Conservation (phyloP, 1,140 invertebrate species). For the Bemisia tabaci region DNA sequence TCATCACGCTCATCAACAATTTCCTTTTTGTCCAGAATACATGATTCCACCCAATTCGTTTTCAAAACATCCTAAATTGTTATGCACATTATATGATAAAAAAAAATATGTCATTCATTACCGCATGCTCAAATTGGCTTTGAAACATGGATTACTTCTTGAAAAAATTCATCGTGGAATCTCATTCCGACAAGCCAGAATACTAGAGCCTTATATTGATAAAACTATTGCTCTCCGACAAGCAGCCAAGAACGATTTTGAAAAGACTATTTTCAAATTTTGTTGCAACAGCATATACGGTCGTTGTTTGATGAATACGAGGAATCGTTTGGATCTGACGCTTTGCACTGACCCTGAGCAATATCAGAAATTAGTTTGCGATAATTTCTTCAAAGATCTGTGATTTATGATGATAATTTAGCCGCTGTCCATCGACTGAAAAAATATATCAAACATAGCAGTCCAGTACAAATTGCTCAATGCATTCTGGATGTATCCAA, state of each 20-base stretch:
- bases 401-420: neutral
- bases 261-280: constrained; percentile 34
- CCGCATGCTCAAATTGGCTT: constrained; percentile 33
- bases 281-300: constrained; percentile 34
- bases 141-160: constrained; percentile 32
- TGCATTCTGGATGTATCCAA: neutral
- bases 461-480: too few relatives aligned
- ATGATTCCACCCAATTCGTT: constrained; percentile 11
- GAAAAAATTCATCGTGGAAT: constrained; percentile 36
- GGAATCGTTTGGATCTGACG: constrained; percentile 28
- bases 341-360: constrained; percentile 18
- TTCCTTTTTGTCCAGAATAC: constrained; percentile 30
- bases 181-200: constrained; percentile 36
- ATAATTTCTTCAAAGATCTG: neutral
- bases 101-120: constrained; percentile 37
- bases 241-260: constrained; percentile 29
- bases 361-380: neutral
- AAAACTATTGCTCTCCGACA: constrained; percentile 31
- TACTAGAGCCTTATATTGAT: constrained; percentile 33
- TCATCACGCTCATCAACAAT: constrained; percentile 28
- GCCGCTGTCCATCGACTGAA: neutral
- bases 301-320: constrained; percentile 33
- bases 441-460: neutral
- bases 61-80: constrained; percentile 22
- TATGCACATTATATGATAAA: constrained; percentile 25